A percentile compares a stretch with the other conserved stretches of the same genome.
phyloP scores from a whole-genome alignment of 1,140 invertebrate genomes.

The Oedothorax gibbosus region DNA sequence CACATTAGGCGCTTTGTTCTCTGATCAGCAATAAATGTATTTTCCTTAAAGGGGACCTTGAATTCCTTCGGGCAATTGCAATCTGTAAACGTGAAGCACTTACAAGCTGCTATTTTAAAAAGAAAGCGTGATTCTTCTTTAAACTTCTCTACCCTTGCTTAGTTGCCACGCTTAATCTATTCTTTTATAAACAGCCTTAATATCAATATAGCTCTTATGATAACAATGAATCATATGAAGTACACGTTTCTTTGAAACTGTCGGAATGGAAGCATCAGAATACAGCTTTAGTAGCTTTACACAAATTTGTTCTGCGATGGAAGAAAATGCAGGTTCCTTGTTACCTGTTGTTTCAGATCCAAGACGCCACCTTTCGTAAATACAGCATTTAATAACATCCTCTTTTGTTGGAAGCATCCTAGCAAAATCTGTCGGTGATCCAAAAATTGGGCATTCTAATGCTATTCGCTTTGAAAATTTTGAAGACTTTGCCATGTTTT shows the following conservation, averaged over 20 bases:
- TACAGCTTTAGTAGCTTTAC: not conserved
- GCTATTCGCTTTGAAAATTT: too few relatives aligned
- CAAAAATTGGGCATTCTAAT: conserved; percentile 25
- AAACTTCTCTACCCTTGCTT: conserved; percentile 2
- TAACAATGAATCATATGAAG: not conserved
- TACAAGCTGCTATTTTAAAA: not conserved
- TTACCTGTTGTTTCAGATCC: not conserved
- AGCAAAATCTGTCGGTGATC: not conserved
- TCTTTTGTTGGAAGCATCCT: not conserved
- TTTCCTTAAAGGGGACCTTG: not conserved
- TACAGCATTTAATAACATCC: not conserved
- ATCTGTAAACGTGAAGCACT: not conserved
- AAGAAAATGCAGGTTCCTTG: not conserved
- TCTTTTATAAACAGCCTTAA: not conserved
- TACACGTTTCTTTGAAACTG: not conserved
- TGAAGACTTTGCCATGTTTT: too few relatives aligned
- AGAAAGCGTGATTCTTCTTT: not conserved
- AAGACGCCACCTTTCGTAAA: not conserved
- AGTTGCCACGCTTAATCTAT: not conserved
- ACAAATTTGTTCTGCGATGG: not conserved
- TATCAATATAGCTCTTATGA: not conserved
- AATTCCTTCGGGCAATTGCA: not conserved
- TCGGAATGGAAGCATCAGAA: not conserved
- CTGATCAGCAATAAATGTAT: not conserved
- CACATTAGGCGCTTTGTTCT: not conserved